Percentiles rank a stretch among this genome's conserved stretches.
These are phyloP conservation scores for Parauchenoglanis punctatus DNA, from an alignment of 2,797 vertebrate genomes.

Conservation along the genomic window DNA sequence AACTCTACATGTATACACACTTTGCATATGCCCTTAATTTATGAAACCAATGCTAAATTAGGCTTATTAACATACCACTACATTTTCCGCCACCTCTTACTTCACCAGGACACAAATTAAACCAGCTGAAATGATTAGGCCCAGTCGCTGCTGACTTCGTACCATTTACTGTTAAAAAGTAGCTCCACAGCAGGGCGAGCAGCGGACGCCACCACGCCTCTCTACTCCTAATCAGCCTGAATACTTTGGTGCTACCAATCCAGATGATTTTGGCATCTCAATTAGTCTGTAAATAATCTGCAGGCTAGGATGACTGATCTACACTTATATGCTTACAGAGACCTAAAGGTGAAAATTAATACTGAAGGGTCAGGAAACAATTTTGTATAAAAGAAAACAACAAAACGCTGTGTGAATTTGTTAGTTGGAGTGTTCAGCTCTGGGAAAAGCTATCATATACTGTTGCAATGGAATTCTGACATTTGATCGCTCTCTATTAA, in stretches of 20 bases:
- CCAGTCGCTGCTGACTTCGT: conserved; percentile 80
- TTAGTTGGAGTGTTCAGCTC: background rate
- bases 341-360: conserved; percentile 43
- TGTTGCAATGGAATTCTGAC: background rate
- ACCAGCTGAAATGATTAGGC: conserved; percentile 68
- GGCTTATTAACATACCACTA: conserved; percentile 28
- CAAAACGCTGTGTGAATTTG: conserved; percentile 60
- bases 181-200: conserved; percentile 53
- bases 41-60: background rate
- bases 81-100: conserved; percentile 1
- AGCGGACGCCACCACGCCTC: conserved; percentile 75
- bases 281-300: conserved; percentile 85
- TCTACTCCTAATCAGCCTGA: conserved; percentile 75
- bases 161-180: conserved; percentile 79
- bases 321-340: conserved; percentile 57
- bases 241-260: conserved; percentile 79
- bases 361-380: background rate
- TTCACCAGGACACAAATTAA: conserved; percentile 70
- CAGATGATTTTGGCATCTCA: conserved; percentile 81
- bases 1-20: background rate
- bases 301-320: conserved; percentile 57
- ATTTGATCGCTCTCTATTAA: background rate
- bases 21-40: background rate
- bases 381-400: background rate
- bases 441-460: background rate